Evolutionary conservation across 2,888 invertebrate genomes (phyloP), one percentile per base, ranked within the genome.

Genomic region (Furcula furcula): DNA sequence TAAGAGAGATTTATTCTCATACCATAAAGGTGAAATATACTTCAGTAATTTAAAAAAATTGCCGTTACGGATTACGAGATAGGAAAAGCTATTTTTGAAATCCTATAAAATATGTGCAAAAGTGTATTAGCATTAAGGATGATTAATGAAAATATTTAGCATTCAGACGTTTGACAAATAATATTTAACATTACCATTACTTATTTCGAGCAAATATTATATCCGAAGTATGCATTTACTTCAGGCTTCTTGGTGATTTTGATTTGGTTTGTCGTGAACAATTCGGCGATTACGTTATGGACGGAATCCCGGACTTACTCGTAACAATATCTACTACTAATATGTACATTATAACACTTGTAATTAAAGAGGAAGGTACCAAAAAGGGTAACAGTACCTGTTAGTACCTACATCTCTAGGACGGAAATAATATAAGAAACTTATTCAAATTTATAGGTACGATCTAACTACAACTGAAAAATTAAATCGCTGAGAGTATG

Each of bases 281-380:
- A 40, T 40, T 40, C 36, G 46, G 49, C 15, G 31, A 34, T 46
- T 38, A 32, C 44, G 34, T 40, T 46, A 21, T 40, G 41, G 11
- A 25, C 22, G 46, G 42, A 51, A 50, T 48, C 43, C 55, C 48
- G 49, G 42, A 52, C 55, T 59, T 65, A 68, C 41, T 65, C 53
- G 54, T 70, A 66, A 74, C 61, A 67, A 58, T 68, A 66, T 68
- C 67, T 75, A 80, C 57, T 57, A 70, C 82, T 84, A 84, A 79
- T 84, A 84, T 84, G 69, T 84, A 84, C 84, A 84, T n/a, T n/a
- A n/a, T 73, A 75, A 77, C 61, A 62, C 62, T 55, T 53, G 65
- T 68, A 66, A 48, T 53, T 51, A 49, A 49, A 46, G 52, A 40
- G 30, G 21, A 37, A 46, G 41, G 37, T 45, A 36, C 40, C 60